Evolutionary conservation across 53 echinoderm and acorn worm genomes (phyloP), one percentile per base, ranked within the genome.

Genomic region (Luidia sarsii): DNA sequence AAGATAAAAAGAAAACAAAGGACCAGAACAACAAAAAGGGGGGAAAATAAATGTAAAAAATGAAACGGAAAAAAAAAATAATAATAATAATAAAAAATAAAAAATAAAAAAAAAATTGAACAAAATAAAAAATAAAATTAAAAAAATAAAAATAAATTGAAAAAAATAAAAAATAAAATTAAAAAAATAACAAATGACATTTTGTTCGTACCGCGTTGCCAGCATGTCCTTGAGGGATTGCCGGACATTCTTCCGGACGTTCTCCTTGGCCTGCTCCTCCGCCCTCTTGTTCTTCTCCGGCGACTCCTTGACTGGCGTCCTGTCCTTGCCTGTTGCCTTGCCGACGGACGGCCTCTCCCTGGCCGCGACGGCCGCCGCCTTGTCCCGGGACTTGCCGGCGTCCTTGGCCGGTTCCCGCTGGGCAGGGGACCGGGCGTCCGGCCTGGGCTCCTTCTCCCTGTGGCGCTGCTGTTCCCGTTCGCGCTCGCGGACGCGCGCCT

Each of bases 211-310:
- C 92, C 89, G 85, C 1, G 85, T 92, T 21, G 75, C 68, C 18
- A 92, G 82, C 50, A 89, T 89, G 75, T 92, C 92, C 53, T 64
- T 50, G 1, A 92, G 67, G 1, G 86, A 84, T 39, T 83, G 77
- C 52, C 87, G 80, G 3, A 93, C 93, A 32, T 87, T 93, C 15
- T 80, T 64, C 63, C 93, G 80, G 3, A 93, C 90, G 19, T 84
- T 73, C 61, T 93, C 89, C 14, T 83, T 83, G 13, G 79, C 80
- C 70, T 90, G 87, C 37, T 87, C 83, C 0, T 89, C 89, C 10
- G 89, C 60, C 18, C 80, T 46, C 7, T 46, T 79, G 18, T 45
- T 77, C 33, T 77, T 77, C 45, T 75, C 75, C 61, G 46, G 31
- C 33, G 45, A 61, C 20, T 75, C 75, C 75, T 75, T 75, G 11